phyloP scores from a whole-genome alignment of 35 echinoderm and acorn worm genomes.

The Lytechinus variegatus region DNA sequence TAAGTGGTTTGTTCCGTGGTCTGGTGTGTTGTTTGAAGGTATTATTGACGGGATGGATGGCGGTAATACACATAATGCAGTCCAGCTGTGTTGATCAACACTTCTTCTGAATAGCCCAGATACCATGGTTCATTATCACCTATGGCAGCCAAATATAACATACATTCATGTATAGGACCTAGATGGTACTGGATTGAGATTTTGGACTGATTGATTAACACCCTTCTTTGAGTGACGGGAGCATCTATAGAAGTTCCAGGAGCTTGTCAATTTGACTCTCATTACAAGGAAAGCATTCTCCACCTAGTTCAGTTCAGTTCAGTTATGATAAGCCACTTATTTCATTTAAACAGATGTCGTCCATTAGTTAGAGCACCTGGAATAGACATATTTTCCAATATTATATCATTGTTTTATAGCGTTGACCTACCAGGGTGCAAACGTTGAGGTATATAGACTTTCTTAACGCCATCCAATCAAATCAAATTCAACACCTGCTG shows the following conservation, averaged over 20 bases:
- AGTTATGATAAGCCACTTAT: constrained; percentile 6
- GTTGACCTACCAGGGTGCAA: too few species aligned
- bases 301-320: background rate
- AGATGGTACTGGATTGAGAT: background rate
- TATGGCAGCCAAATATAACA: background rate
- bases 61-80: background rate
- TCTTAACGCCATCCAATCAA: too few species aligned
- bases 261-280: background rate
- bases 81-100: background rate
- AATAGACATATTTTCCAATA: background rate
- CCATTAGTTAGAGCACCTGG: background rate
- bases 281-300: background rate
- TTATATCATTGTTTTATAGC: background rate
- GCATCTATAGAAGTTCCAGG: background rate
- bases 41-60: background rate
- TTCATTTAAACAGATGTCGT: background rate
- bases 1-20: background rate
- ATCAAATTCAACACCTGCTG: too few species aligned
- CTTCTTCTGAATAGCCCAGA: background rate
- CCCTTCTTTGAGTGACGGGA: background rate
- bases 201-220: background rate
- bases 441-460: too few species aligned
- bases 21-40: background rate
- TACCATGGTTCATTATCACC: background rate
- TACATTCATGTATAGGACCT: background rate